Conservation (phyloP, 2,113 vertebrate species). For the Leptodactylus fuscus region DNA sequence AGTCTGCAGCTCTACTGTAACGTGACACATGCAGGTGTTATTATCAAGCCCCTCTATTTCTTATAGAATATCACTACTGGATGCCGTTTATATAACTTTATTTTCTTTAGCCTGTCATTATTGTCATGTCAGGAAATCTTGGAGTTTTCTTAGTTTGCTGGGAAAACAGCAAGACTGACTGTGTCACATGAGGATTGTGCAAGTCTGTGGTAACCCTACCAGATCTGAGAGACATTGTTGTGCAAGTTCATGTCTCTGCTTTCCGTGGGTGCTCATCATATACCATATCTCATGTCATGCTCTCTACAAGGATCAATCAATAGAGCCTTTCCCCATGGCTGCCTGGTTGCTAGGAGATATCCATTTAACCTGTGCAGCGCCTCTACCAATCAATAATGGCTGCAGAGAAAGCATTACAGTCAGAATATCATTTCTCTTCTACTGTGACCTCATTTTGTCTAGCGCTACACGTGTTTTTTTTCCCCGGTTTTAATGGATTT, state of each 20-base stretch:
- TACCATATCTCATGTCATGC: background rate
- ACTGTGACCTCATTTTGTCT: background rate
- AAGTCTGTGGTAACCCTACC: background rate
- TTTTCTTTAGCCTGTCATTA: no score
- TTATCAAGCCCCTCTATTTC: no score
- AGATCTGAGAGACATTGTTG: background rate
- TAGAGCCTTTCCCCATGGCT: background rate
- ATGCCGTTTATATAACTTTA: no score
- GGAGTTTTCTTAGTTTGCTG: background rate
- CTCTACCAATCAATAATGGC: conserved; percentile 10
- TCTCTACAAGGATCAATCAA: conserved; percentile 11
- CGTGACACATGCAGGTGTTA: no score
- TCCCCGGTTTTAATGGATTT: background rate
- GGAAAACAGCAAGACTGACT: background rate
- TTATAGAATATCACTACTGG: no score
- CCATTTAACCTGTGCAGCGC: background rate
- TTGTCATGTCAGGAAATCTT: background rate
- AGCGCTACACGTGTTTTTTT: background rate
- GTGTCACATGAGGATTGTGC: conserved; percentile 33
- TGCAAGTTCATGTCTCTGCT: background rate
- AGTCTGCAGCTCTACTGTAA: no score
- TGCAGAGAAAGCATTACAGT: background rate
- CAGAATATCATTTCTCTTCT: background rate
- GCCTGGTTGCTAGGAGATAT: conserved; percentile 30
- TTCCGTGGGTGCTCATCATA: background rate